Evolutionary conservation across 92 coral and sea anemone species (phyloP).

Genomic region (Parazoanthus atlanticus): DNA sequence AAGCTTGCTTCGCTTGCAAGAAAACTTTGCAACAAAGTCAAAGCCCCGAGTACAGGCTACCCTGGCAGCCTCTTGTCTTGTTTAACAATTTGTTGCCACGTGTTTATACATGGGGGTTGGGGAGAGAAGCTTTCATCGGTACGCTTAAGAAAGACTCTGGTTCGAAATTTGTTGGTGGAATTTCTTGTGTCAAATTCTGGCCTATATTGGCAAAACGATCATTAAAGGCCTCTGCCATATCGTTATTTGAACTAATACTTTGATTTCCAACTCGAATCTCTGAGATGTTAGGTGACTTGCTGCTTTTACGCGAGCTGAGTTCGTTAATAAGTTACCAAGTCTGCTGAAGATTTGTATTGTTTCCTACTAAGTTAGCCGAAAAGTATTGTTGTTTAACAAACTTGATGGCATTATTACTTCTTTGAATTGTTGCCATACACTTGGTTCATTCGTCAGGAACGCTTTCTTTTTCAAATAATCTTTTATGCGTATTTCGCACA

Average conservation of each 20-base stretch:
- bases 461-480: too few species aligned
- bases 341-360: background rate
- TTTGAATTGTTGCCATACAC: too few species aligned
- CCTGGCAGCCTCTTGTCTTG: too few species aligned
- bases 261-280: constrained; percentile 28
- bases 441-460: too few species aligned
- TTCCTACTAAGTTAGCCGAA: too few species aligned
- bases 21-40: too few species aligned
- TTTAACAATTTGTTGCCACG: constrained; percentile 27
- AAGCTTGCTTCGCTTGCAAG: too few species aligned
- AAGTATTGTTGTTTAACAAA: too few species aligned
- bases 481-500: too few species aligned
- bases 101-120: background rate
- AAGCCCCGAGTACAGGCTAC: too few species aligned
- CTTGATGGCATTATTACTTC: too few species aligned
- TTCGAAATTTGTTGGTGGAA: constrained; percentile 30
- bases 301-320: constrained; percentile 47
- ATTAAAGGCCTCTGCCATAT: constrained; percentile 48
- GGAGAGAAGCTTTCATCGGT: constrained; percentile 32
- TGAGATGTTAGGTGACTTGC: constrained; percentile 34
- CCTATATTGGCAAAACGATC: constrained; percentile 54
- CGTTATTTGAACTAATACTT: constrained; percentile 17
- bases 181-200: constrained; percentile 46
- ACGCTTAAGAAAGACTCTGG: constrained; percentile 10
- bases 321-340: constrained; percentile 72